Conservation (phyloP, 2,797 vertebrate genomes). For the Hephaestus fuliginosus region DNA sequence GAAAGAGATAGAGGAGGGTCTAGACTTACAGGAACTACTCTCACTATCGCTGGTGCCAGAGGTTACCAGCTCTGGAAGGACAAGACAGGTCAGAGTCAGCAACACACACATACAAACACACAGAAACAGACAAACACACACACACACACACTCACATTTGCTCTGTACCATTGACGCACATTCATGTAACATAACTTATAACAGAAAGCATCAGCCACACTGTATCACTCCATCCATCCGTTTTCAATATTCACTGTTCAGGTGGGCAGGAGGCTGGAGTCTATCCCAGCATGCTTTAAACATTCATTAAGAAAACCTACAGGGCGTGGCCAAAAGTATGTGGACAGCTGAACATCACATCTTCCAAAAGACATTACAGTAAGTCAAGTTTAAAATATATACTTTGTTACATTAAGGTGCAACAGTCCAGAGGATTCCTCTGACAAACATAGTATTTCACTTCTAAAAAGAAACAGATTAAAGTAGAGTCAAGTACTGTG, state of each 20-base stretch:
- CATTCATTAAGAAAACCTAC: neutral
- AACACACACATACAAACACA: slow-evolving; percentile 64
- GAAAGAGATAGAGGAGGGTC: slow-evolving; percentile 70
- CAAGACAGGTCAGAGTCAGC: slow-evolving; percentile 90
- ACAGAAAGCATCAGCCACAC: slow-evolving; percentile 9
- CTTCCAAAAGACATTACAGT: neutral
- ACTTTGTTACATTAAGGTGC: neutral
- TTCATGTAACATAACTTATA: neutral
- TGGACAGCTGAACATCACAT: neutral
- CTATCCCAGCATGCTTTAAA: neutral
- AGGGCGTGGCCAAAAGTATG: neutral
- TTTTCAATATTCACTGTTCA: neutral
- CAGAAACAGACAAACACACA: slow-evolving; percentile 31
- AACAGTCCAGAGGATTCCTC: neutral
- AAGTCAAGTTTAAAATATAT: neutral
- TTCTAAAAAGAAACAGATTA: neutral
- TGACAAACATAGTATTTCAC: neutral
- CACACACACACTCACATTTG: slow-evolving; percentile 22
- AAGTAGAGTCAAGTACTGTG: no score
- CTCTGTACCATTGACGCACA: slow-evolving; percentile 4
- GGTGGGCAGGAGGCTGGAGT: neutral
- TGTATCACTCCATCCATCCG: slow-evolving; percentile 5
- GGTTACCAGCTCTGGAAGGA: slow-evolving; percentile 97
- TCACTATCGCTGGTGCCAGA: slow-evolving; percentile 99
- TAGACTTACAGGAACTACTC: slow-evolving; percentile 97